Percentiles rank a stretch among this genome's conserved stretches.
Evolutionary conservation across 1,140 invertebrate genomes (phyloP).

Genomic region (Pseudachorutes palmiensis): DNA sequence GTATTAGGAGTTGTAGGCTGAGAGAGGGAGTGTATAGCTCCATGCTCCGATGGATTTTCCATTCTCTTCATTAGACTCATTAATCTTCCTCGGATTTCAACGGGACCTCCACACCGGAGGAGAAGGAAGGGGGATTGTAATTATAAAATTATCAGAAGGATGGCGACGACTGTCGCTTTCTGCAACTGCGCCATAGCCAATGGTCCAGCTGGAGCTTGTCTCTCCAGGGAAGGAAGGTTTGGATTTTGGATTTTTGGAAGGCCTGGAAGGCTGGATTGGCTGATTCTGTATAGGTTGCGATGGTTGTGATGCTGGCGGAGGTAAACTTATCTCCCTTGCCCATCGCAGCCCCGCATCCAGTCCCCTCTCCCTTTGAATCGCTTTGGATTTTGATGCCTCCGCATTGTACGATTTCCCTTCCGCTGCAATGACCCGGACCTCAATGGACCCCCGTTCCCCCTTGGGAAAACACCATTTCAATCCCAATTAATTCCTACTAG

Average conservation of each 20-base stretch:
- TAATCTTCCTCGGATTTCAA: slow-evolving; percentile 2
- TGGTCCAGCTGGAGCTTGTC: no score
- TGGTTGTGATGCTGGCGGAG: no score
- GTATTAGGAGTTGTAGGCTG: not conserved
- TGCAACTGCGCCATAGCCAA: no score
- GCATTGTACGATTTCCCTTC: slow-evolving; percentile 33
- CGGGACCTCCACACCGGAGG: not conserved
- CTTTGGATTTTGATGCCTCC: slow-evolving; percentile 36
- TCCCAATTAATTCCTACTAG: slow-evolving; percentile 37
- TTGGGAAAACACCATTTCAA: slow-evolving; percentile 36
- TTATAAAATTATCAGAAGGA: not conserved
- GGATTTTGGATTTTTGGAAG: no score
- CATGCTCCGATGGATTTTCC: not conserved
- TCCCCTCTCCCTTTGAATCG: slow-evolving; percentile 13
- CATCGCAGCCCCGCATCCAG: not conserved
- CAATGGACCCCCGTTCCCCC: slow-evolving; percentile 28
- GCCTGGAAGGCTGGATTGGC: no score
- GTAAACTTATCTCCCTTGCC: no score
- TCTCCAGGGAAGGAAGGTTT: no score
- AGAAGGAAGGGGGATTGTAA: not conserved
- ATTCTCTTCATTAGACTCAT: not conserved
- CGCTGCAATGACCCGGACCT: slow-evolving; percentile 31
- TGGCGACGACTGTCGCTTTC: no score
- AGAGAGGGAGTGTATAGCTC: no score
- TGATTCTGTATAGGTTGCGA: no score